A percentile compares a stretch with the other conserved stretches of the same genome.
Conservation (phyloP, 2,113 vertebrate genomes). For the Haemorhous mexicanus region DNA sequence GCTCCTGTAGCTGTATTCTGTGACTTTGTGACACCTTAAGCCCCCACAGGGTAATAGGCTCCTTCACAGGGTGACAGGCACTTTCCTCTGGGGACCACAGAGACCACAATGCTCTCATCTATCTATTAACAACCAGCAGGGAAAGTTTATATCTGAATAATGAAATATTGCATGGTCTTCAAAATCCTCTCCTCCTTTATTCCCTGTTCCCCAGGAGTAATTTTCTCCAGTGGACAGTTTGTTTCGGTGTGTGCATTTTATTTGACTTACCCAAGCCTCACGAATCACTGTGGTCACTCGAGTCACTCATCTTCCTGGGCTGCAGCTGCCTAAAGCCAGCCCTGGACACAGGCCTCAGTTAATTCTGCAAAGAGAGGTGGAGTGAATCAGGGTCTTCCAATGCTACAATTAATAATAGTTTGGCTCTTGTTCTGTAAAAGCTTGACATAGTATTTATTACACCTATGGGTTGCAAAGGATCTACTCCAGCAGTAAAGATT, state of each 20-base stretch:
- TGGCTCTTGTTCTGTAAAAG: neutral
- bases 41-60: neutral
- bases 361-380: neutral
- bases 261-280: neutral
- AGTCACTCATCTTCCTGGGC: neutral
- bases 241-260: neutral
- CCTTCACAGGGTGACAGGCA: neutral
- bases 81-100: neutral
- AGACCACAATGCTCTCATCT: neutral
- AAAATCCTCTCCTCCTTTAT: neutral
- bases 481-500: neutral
- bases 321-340: neutral
- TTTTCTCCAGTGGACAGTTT: neutral
- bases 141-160: neutral
- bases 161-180: neutral
- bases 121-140: neutral
- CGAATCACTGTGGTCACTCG: neutral
- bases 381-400: neutral
- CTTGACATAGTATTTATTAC: neutral
- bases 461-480: neutral
- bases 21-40: neutral
- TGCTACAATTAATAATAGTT: neutral
- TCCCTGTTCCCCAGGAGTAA: neutral
- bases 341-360: neutral
- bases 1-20: neutral